Evolutionary conservation across 2,888 invertebrate genomes (phyloP).

Genomic region (Gerosis bhagava): DNA sequence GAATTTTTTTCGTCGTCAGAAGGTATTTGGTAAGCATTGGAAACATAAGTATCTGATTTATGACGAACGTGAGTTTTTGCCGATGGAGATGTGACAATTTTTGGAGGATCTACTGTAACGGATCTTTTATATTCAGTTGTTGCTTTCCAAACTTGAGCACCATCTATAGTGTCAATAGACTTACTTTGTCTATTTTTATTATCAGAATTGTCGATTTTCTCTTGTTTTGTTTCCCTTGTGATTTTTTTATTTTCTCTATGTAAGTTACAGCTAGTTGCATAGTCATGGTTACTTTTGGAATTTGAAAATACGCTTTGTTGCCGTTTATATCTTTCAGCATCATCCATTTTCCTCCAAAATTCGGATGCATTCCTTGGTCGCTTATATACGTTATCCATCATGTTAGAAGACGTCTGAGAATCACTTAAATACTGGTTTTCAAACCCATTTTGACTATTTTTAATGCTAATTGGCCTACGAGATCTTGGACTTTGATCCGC

Average conservation of each 20-base stretch:
- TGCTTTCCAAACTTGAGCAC: slow-evolving; percentile 73
- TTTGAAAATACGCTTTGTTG: slow-evolving; percentile 60
- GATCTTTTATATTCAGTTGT: slow-evolving; percentile 75
- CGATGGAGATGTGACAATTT: slow-evolving; percentile 55
- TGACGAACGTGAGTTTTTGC: slow-evolving; percentile 69
- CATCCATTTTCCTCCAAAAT: slow-evolving; percentile 85
- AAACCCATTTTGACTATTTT: slow-evolving; percentile 69
- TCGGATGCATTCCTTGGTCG: slow-evolving; percentile 81
- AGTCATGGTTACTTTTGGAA: slow-evolving; percentile 65
- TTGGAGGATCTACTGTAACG: slow-evolving; percentile 61
- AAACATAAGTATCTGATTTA: slow-evolving; percentile 71
- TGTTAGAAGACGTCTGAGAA: slow-evolving; percentile 64
- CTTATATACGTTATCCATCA: slow-evolving; percentile 56
- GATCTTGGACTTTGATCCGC: slow-evolving; percentile 89
- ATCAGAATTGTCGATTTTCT: slow-evolving; percentile 47
- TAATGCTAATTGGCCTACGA: slow-evolving; percentile 87
- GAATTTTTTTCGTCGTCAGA: slow-evolving; percentile 75
- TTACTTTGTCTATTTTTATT: slow-evolving; percentile 56
- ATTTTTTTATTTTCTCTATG: slow-evolving; percentile 42
- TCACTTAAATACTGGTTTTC: slow-evolving; percentile 77
- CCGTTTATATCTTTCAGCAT: slow-evolving; percentile 66
- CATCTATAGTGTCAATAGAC: slow-evolving; percentile 48
- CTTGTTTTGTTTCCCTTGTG: slow-evolving; percentile 27
- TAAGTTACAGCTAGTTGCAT: slow-evolving; percentile 49
- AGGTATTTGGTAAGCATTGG: slow-evolving; percentile 60